Percentiles rank a stretch among this genome's conserved stretches.
Evolutionary conservation across 2,113 vertebrate species (phyloP).

Genomic region (Mormyrus iriodes): DNA sequence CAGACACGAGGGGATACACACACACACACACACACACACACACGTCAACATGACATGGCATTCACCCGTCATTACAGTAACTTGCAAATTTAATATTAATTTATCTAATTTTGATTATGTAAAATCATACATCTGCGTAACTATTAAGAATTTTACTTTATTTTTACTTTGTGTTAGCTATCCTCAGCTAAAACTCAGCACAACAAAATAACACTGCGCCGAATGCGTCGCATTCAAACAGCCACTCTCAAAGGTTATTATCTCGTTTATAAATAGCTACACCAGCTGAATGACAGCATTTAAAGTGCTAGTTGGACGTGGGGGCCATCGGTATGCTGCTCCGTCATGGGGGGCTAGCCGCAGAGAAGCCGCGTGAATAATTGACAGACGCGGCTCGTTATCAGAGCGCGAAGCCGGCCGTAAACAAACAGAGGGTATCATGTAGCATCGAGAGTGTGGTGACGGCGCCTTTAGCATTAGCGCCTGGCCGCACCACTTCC

Average conservation of each 20-base stretch:
- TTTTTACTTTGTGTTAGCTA: not conserved
- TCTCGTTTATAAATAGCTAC: not conserved
- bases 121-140: not conserved
- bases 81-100: not conserved
- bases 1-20: conserved; percentile 16
- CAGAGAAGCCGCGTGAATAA: conserved; percentile 7
- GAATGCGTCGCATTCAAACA: not conserved
- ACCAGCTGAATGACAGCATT: not conserved
- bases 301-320: not conserved
- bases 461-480: not conserved
- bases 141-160: not conserved
- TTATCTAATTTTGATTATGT: not conserved
- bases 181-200: not conserved
- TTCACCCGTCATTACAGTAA: conserved; percentile 6
- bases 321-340: not conserved
- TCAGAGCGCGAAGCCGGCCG: not conserved
- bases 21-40: conserved; percentile 5
- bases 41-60: conserved; percentile 6
- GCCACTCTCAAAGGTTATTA: not conserved
- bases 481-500: no score
- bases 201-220: not conserved
- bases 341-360: not conserved
- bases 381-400: not conserved
- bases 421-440: conserved; percentile 1
- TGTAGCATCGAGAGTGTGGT: not conserved